Base-by-base conservation (phyloP, 2,888 invertebrate genomes). In the Alcis repandata region DNA sequence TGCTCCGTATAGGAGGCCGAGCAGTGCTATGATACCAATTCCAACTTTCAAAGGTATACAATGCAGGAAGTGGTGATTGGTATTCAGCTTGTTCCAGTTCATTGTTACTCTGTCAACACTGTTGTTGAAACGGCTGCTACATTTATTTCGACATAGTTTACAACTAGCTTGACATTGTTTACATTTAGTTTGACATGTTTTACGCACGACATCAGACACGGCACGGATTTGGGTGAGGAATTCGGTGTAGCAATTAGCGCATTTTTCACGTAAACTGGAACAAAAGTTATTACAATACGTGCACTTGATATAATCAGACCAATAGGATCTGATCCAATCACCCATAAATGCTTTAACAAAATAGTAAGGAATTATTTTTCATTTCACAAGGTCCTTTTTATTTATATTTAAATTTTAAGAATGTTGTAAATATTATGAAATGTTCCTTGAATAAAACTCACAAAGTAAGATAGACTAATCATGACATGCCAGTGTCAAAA, bases 21-120 rank as follows among this genome's bases (percentile, higher is more conserved):
- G 51, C n/a, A 51, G 13, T 1, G 51, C 36, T 2, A 51, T 51
- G 1, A 51, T 2, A 7, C 36, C 15, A 7, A 19, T 19, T 1
- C 51, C 51, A 7, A n/a, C 9, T 13, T 10, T 51, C 10, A 51
- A 9, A 10, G 51, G 51, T 13, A 51, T 51, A 20, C 51, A 51
- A 8, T 19, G 36, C 20, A 51, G 36, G 19, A 51, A 51, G 19
- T 51, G 51, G 8, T 51, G 7, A 20, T 51, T 51, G 0, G 51
- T 51, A 19, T 51, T 3, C 2, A 36, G 8, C 6, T 13, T 36
- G 8, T 51, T 33, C 51, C 36, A 49, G 46, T 48, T 13, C 3
- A 33, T 33, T 2, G 20, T 3, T 11, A 11, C 32, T 4, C 11
- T 49, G 11, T 11, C 0, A 10, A 6, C 9, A 11, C 8, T 11